A percentile compares a stretch with the other conserved stretches of the same genome.
These are phyloP conservation scores for Drosophila flavopinicola DNA, from an alignment of 2,888 invertebrate genomes.

Conservation along the genomic window DNA sequence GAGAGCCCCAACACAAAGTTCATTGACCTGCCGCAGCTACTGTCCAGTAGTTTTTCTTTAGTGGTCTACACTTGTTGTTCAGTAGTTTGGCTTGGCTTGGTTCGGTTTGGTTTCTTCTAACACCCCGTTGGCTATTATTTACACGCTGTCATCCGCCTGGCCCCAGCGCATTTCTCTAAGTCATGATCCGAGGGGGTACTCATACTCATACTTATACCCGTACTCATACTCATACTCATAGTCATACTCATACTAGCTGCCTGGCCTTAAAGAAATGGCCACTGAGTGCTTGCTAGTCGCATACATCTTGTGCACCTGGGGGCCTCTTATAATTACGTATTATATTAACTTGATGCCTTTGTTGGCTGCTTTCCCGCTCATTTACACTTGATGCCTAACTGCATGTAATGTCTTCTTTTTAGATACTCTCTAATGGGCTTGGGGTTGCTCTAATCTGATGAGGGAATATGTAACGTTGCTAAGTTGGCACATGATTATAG, in stretches of 20 bases:
- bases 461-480: too few species aligned
- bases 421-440: constrained; percentile 3
- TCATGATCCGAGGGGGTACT: constrained; percentile 55
- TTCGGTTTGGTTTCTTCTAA: constrained; percentile 43
- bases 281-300: constrained; percentile 1
- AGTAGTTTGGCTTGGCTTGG: too few species aligned
- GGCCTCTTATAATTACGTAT: constrained; percentile 61
- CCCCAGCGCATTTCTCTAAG: constrained; percentile 52
- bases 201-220: too few species aligned
- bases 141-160: constrained; percentile 60
- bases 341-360: constrained; percentile 55
- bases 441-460: too few species aligned
- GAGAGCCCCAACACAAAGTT: constrained; percentile 34
- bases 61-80: constrained; percentile 66
- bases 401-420: constrained; percentile 42
- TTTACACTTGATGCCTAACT: constrained; percentile 55
- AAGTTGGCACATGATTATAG: too few species aligned
- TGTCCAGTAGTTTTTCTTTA: constrained; percentile 45
- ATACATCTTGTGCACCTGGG: constrained; percentile 7
- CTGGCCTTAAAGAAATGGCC: constrained; percentile 7
- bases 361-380: constrained; percentile 25
- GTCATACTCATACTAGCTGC: constrained; percentile 34
- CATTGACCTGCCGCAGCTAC: constrained; percentile 54
- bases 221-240: too few species aligned
- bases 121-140: constrained; percentile 56